These are phyloP conservation scores for Agrochola circellaris DNA, from an alignment of 2,888 invertebrate species.

Conservation along the genomic window DNA sequence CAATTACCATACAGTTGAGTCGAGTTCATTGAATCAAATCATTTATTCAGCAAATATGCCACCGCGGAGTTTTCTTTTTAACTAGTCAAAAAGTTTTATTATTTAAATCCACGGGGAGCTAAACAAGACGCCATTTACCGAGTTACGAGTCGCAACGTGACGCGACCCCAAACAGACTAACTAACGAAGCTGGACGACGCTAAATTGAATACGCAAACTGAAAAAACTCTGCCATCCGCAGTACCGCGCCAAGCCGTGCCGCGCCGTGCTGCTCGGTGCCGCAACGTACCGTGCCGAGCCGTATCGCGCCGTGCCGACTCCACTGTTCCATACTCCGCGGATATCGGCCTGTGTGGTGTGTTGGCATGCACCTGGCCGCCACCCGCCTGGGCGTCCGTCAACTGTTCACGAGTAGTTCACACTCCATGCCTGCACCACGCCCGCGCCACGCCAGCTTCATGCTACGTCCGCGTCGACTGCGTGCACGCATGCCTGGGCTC, in stretches of 20 bases:
- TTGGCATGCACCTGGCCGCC: neutral
- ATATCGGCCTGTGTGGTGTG: no score
- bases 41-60: conserved; percentile 60
- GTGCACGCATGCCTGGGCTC: conserved; percentile 20
- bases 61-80: conserved; percentile 48
- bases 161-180: conserved; percentile 65
- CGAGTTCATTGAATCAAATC: conserved; percentile 44
- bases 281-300: neutral
- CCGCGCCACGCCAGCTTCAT: neutral
- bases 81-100: conserved; percentile 62
- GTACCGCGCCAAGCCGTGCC: neutral
- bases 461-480: neutral
- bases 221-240: conserved; percentile 51
- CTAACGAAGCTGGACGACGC: conserved; percentile 68
- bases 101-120: conserved; percentile 63
- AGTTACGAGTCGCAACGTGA: conserved; percentile 56
- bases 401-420: neutral
- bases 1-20: conserved; percentile 6
- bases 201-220: conserved; percentile 69
- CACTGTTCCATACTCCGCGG: no score
- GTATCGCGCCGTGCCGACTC: neutral
- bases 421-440: neutral
- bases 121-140: conserved; percentile 66
- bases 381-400: neutral
- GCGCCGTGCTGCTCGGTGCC: neutral